Conservation (phyloP, 2,797 vertebrate species). For the Anguilla pacifica region DNA sequence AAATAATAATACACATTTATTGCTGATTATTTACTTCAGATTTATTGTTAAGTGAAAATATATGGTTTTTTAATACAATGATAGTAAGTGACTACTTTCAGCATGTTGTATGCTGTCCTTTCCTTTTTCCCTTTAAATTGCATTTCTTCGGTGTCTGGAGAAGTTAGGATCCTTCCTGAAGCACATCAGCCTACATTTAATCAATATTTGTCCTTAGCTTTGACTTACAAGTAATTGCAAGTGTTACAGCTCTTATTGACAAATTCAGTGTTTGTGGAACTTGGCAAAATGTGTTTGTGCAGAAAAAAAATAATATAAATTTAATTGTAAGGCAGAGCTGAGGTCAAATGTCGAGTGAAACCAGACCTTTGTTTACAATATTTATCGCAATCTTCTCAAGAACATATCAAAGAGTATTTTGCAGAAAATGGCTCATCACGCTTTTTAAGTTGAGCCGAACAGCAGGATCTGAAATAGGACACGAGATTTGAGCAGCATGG, state of each 20-base stretch:
- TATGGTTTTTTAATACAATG: not conserved
- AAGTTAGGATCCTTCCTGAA: not conserved
- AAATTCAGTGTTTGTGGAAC: too few species aligned
- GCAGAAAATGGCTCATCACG: not conserved
- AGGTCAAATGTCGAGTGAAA: too few species aligned
- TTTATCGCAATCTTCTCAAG: not conserved
- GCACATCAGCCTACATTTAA: not conserved
- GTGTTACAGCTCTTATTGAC: too few species aligned
- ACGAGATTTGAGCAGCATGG: not conserved
- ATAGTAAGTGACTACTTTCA: not conserved
- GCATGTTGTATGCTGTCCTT: not conserved
- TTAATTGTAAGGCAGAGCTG: too few species aligned
- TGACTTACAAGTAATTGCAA: too few species aligned
- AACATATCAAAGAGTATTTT: not conserved
- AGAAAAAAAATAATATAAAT: too few species aligned
- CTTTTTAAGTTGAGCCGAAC: not conserved
- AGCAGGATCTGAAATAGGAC: not conserved
- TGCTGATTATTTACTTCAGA: not conserved
- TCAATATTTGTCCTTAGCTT: too few species aligned
- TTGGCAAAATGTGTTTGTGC: too few species aligned
- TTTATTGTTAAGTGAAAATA: not conserved
- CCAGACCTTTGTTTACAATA: not conserved
- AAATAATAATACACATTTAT: not conserved
- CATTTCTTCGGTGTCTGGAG: not conserved
- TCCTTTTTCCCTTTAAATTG: not conserved